Base-by-base conservation (phyloP, 23 tunicate species). In the Aplidium turbinatum region DNA sequence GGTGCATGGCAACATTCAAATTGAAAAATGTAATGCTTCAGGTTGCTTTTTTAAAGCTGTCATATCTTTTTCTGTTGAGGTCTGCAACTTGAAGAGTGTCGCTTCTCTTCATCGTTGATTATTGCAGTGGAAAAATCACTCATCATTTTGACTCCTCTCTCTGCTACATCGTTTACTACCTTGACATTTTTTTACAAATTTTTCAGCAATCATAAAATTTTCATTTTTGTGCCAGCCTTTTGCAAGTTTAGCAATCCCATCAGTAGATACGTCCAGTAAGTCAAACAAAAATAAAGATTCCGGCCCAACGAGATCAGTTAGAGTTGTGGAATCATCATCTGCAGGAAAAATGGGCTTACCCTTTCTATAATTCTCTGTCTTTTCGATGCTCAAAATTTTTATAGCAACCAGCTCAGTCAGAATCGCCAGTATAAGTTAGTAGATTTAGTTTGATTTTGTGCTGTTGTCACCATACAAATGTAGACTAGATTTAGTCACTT, bases 81-180 rank as follows among this genome's bases (percentile, higher is more conserved):
- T 42, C 16, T 9, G 16, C 50, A 42, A 16, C 50, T 42, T 16
- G 50, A 42, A 42, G 50, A 42, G 16, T 42, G 50, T 42, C 16
- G 50, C 16, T 42, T 42, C 16, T 42, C 16, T 9, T 42, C 50
- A 42, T 42, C 50, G 16, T 9, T 42, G 16, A 16, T 42, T 11
- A 42, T 42, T 42, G 16, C 50, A 9, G 50, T 9, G 50, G 50
- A 11, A 42, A 42, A 42, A 42, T 42, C 50, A 42, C 13, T 42
- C 50, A 42, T 42, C 50, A 42, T 42, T 42, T 42, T 42, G 50
- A 42, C 16, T 42, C 50, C 16, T 42, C 50, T 42, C 16, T 42
- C 50, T 42, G 50, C 50, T 42, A 42, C 50, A 42, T 42, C 50
- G 16, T 42, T 42, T 16, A 42, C 50, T 11, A 42, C 50, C 50